Evolutionary conservation across 2,113 vertebrate genomes (phyloP), one percentile per base, ranked within the genome.

Genomic region (Nibea albiflora): DNA sequence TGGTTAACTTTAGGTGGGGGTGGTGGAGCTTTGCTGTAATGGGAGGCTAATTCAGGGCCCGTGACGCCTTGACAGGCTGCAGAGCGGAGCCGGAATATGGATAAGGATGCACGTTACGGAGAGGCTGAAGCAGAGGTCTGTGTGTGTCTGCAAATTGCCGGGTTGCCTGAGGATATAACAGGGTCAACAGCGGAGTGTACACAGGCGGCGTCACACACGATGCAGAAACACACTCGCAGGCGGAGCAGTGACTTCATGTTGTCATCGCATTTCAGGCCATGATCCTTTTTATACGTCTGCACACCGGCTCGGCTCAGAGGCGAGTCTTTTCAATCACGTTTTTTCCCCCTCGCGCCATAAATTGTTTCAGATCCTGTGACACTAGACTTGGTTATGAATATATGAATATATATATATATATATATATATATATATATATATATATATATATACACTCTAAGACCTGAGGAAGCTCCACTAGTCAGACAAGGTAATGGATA

Each of bases 321-420:
- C 67, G 68, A 85, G 58, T 87, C 73, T 91, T 91, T 91, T 91
- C 89, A 91, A 88, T 90, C 84, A 77, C 50, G 2, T 15, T 56
- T 68, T 76, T 52, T 15, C 44, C 53, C 42, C 80, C 80, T 83
- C 42, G 54, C 39, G 28, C 83, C 81, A 89, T 88, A 89, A 92
- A 92, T 92, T 88, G 88, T 92, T 86, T 88, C 82, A 78, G 88
- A 92, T 89, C 81, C 86, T 61, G 73, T 78, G 89, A 91, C 89
- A 92, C 78, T 68, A 71, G 65, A 90, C 84, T 81, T 20, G 76
- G 76, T 89, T 86, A 90, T 91, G 90, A 90, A 93, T 92, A 90
- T 88, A 90, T 92, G 89, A 90, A 39, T 39, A 39, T 39, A 39
- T 39, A 39, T 35, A 35, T 35, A 92, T 90, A 90, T 70, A 84